These are phyloP conservation scores for Aphis gossypii DNA, from an alignment of 1,140 invertebrate genomes.

Conservation along the genomic window DNA sequence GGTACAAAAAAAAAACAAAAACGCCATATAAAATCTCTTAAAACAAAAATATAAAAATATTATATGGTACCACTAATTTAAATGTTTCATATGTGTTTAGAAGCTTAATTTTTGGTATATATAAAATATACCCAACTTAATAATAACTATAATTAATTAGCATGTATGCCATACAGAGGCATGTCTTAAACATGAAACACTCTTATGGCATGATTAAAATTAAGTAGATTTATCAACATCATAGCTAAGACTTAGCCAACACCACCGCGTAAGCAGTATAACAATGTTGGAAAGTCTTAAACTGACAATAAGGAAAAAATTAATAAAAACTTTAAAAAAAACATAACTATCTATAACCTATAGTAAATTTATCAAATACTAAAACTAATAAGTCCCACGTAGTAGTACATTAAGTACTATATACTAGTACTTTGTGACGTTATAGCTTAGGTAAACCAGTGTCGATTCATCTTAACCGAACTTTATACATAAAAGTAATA, in stretches of 20 bases:
- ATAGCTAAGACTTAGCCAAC: neutral
- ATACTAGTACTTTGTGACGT: neutral
- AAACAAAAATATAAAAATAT: neutral
- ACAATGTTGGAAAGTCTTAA: neutral
- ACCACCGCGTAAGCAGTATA: neutral
- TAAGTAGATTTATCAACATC: neutral
- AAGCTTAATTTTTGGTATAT: too few species aligned
- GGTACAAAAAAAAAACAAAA: neutral
- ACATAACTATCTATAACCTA: neutral
- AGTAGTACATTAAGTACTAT: neutral
- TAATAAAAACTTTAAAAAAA: neutral
- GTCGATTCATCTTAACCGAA: too few species aligned
- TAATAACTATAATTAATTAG: neutral
- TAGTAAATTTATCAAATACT: neutral
- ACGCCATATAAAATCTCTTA: neutral
- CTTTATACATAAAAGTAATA: neutral
- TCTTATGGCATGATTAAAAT: neutral
- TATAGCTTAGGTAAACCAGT: neutral
- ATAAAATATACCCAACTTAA: neutral
- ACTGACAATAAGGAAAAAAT: neutral
- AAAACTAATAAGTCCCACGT: neutral
- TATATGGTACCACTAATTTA: neutral
- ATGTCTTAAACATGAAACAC: neutral
- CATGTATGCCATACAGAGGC: neutral
- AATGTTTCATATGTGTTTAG: too few species aligned